Percentiles rank a stretch among this genome's conserved stretches.
Evolutionary conservation across 1,140 invertebrate genomes (phyloP).

Genomic region (Pygmarrhopalites habei): DNA sequence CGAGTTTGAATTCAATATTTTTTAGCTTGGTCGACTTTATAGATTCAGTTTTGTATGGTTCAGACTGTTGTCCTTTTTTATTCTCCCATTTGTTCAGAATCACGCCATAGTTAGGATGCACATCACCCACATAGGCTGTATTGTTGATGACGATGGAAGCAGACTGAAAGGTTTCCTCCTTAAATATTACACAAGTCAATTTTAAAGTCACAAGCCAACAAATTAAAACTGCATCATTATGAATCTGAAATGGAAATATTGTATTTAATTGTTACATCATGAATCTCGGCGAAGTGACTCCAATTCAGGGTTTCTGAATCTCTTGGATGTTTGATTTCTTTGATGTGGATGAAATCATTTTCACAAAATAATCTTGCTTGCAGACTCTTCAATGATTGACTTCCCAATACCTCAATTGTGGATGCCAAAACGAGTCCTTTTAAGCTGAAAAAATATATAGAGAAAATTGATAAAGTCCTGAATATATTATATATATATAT

Average conservation of each 20-base stretch:
- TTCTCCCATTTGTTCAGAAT: slow-evolving; percentile 1
- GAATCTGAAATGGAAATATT: too few relatives aligned
- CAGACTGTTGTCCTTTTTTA: too few relatives aligned
- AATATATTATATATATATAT: too few relatives aligned
- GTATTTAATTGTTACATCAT: slow-evolving; percentile 1
- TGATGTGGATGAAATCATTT: slow-evolving; percentile 51
- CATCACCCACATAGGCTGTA: slow-evolving; percentile 3
- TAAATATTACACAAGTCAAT: too few relatives aligned
- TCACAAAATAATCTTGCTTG: slow-evolving; percentile 60
- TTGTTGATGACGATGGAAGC: slow-evolving; percentile 5
- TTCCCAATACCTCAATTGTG: slow-evolving; percentile 50
- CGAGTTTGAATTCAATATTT: slow-evolving; percentile 58
- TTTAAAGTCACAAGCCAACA: too few relatives aligned
- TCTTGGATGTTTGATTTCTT: slow-evolving; percentile 3
- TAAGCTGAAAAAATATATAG: not conserved
- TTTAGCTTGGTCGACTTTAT: slow-evolving; percentile 46
- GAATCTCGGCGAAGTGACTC: not conserved
- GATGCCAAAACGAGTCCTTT: slow-evolving; percentile 51
- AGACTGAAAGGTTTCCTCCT: not conserved
- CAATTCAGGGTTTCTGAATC: slow-evolving; percentile 1
- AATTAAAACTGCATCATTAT: too few relatives aligned
- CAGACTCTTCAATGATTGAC: slow-evolving; percentile 55
- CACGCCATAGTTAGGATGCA: slow-evolving; percentile 7
- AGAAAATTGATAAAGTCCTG: too few relatives aligned
- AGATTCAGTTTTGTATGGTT: too few relatives aligned